Base-by-base conservation (phyloP, 2,888 invertebrate genomes). In the Imbricaverruca yamaguchii region DNA sequence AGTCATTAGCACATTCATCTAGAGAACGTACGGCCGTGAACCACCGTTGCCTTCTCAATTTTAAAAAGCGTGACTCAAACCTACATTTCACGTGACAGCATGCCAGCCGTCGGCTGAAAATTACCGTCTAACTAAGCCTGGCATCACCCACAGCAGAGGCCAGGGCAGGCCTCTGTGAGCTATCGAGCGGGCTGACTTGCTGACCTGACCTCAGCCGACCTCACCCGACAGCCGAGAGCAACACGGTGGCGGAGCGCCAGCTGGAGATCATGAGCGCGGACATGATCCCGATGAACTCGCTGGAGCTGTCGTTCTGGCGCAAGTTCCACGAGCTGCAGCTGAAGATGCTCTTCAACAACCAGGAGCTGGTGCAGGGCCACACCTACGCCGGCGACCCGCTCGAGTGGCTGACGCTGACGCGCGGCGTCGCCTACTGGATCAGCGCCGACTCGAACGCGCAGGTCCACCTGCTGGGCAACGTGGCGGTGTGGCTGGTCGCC, bases 361-460 rank as follows among this genome's bases (percentile, higher is more conserved):
- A 86, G 81, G 88, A 88, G 83, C 86, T 86, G 61, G 86, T 87
- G 11, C 92, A 91, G 85, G 94, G 93, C 83, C 97, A 97, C 87
- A 95, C 96, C 93, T 97, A 96, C 87, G 95, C 95, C 83, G 95
- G 96, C 74, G 93, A 93, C 84, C 97, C 97, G 0, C 86, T 92
- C 0, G 97, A 97, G 85, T 98, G 97, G 97, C 96, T 96, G 0
- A 87, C 95, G 61, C 91, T 96, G 87, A 91, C 92, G 11, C 91
- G 95, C 84, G 96, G 96, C 80, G 95, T 97, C 82, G 97, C 97
- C 0, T 98, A 98, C 88, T 98, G 97, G 97, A 91, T 97, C 81
- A 94, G 94, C 81, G 91, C 91, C 25, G 90, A 91, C 78, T 93
- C 93, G 83, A 97, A 96, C 89, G 95, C 95, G 65, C 97, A 98